Percentiles rank a stretch among this genome's conserved stretches.
These are phyloP conservation scores for Micromesistius poutassou DNA, from an alignment of 2,797 vertebrate genomes.

Conservation along the genomic window DNA sequence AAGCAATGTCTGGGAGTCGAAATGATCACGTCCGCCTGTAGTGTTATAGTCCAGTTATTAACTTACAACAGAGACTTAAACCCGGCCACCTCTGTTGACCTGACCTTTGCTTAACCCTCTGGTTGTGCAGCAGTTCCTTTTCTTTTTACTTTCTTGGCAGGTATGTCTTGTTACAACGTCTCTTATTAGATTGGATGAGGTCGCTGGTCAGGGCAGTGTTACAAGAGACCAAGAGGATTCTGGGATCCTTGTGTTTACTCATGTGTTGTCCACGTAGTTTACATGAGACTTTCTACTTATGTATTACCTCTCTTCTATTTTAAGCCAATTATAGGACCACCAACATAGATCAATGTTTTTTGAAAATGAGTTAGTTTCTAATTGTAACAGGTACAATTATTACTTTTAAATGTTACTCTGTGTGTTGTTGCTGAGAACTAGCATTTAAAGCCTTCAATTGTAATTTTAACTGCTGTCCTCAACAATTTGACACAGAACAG, in stretches of 20 bases:
- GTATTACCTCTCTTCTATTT: neutral
- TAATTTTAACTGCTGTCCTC: neutral
- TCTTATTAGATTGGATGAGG: neutral
- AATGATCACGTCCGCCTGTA: neutral
- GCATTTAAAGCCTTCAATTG: neutral
- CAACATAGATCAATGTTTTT: neutral
- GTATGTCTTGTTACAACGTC: neutral
- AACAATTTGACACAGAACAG: neutral
- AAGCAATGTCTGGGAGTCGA: neutral
- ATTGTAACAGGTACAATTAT: neutral
- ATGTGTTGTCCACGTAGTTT: neutral
- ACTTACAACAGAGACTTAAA: neutral
- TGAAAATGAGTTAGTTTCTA: neutral
- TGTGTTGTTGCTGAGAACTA: neutral
- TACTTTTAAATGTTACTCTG: neutral
- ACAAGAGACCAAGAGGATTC: neutral
- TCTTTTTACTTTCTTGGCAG: neutral
- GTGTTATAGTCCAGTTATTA: neutral
- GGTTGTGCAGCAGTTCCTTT: neutral
- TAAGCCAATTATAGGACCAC: neutral
- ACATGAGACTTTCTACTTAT: neutral
- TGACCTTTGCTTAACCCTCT: neutral
- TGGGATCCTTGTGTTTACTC: neutral
- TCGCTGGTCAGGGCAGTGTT: neutral
- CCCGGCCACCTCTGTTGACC: neutral